Evolutionary conservation across 2,888 invertebrate genomes (phyloP).

Genomic region (Lagria hirta): DNA sequence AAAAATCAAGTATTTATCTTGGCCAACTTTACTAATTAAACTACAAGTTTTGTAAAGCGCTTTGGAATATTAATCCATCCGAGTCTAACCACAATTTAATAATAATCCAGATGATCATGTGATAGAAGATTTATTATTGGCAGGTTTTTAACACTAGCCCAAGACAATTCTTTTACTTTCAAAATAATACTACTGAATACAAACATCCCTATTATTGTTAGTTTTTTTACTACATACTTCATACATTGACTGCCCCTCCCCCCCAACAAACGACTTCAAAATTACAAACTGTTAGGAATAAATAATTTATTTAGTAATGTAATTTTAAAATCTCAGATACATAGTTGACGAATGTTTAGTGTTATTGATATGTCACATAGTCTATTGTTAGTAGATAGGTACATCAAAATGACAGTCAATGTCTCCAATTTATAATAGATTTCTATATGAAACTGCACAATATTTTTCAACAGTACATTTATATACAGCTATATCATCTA

Average conservation of each 20-base stretch:
- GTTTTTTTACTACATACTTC: conserved; percentile 12
- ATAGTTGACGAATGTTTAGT: background rate
- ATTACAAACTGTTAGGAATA: conserved; percentile 26
- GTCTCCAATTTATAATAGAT: conserved; percentile 15
- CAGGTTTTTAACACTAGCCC: conserved; percentile 13
- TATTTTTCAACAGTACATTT: conserved; percentile 31
- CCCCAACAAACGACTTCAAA: conserved; percentile 13
- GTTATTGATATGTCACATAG: conserved; percentile 1
- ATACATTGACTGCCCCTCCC: conserved; percentile 25
- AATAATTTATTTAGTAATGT: conserved; percentile 15
- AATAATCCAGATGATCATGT: conserved; percentile 4
- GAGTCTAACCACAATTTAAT: conserved; percentile 6
- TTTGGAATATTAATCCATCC: conserved; percentile 8
- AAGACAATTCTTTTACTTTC: conserved; percentile 7
- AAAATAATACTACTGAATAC: conserved; percentile 31
- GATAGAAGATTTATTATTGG: conserved; percentile 10
- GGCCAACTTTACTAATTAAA: background rate
- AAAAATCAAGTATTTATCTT: conserved; percentile 4
- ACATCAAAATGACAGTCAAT: conserved; percentile 23
- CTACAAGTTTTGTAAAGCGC: conserved; percentile 3
- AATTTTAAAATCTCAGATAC: conserved; percentile 3
- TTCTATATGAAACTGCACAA: conserved; percentile 22
- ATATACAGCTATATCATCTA: conserved; percentile 38
- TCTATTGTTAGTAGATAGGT: conserved; percentile 9
- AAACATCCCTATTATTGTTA: conserved; percentile 22